These are phyloP conservation scores for Drosophila pruinosa DNA, from an alignment of 1,140 invertebrate species.

Conservation along the genomic window DNA sequence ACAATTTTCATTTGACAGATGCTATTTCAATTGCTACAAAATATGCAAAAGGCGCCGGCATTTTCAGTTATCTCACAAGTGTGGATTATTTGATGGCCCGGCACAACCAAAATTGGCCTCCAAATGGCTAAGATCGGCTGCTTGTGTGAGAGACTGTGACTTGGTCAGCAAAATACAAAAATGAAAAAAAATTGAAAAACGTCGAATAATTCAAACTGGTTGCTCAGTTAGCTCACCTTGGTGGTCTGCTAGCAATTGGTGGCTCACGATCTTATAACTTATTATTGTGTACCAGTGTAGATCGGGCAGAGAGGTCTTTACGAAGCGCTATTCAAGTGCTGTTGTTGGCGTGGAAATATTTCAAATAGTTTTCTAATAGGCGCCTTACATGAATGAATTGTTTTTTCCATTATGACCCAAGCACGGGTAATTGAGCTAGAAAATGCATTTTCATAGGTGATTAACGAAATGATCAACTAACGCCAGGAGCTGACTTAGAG, in stretches of 20 bases:
- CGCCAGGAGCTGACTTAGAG: slow-evolving; percentile 24
- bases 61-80: slow-evolving; percentile 28
- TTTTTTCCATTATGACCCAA: slow-evolving; percentile 37
- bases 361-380: slow-evolving; percentile 78
- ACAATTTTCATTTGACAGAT: slow-evolving; percentile 61
- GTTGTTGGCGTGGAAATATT: slow-evolving; percentile 56
- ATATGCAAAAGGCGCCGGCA: slow-evolving; percentile 55
- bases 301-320: slow-evolving; percentile 18
- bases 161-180: slow-evolving; percentile 7
- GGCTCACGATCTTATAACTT: slow-evolving; percentile 70
- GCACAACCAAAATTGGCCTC: slow-evolving; percentile 65
- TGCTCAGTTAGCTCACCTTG: slow-evolving; percentile 50
- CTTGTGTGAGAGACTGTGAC: slow-evolving; percentile 5
- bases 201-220: slow-evolving; percentile 56
- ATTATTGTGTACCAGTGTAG: slow-evolving; percentile 29
- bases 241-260: slow-evolving; percentile 63
- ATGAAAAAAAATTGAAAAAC: slow-evolving; percentile 18
- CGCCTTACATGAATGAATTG: slow-evolving; percentile 59
- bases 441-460: slow-evolving; percentile 54
- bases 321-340: slow-evolving; percentile 4
- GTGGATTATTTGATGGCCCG: slow-evolving; percentile 46
- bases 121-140: slow-evolving; percentile 16
- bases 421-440: slow-evolving; percentile 23
- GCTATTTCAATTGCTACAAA: slow-evolving; percentile 66
- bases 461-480: slow-evolving; percentile 43